phyloP scores from a whole-genome alignment of 2,797 vertebrate genomes.

The Leuciscus waleckii region DNA sequence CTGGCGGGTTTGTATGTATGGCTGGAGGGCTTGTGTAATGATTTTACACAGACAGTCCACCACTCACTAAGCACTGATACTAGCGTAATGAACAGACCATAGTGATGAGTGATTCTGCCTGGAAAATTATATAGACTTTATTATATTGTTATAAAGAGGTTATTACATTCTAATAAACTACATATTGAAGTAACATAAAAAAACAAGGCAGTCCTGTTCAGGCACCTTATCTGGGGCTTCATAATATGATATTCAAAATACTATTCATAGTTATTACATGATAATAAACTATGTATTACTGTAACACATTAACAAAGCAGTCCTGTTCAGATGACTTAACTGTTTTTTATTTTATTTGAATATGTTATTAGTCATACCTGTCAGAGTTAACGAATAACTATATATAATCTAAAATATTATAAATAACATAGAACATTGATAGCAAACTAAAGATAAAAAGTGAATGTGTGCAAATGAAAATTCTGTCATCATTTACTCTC shows the following conservation, averaged over 20 bases:
- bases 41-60: slow-evolving; percentile 61
- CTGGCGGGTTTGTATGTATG: slow-evolving; percentile 53
- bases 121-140: not conserved
- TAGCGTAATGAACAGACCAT: not conserved
- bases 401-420: not conserved
- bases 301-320: not conserved
- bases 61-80: not conserved
- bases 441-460: too few species aligned
- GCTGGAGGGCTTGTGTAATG: slow-evolving; percentile 66
- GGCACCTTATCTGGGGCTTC: too few species aligned
- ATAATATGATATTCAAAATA: too few species aligned
- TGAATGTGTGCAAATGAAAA: too few species aligned
- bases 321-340: not conserved
- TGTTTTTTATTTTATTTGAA: not conserved
- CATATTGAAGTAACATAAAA: too few species aligned
- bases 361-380: not conserved
- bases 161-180: too few species aligned
- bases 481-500: too few species aligned
- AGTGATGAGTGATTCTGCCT: slow-evolving; percentile 1
- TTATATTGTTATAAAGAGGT: not conserved
- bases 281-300: not conserved
- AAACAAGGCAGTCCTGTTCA: too few species aligned
- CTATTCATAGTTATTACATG: not conserved
- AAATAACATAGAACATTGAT: too few species aligned
- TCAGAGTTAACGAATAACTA: not conserved